Base-by-base conservation (phyloP, 2,888 invertebrate species). In the Vannuccia rotundouncinata region DNA sequence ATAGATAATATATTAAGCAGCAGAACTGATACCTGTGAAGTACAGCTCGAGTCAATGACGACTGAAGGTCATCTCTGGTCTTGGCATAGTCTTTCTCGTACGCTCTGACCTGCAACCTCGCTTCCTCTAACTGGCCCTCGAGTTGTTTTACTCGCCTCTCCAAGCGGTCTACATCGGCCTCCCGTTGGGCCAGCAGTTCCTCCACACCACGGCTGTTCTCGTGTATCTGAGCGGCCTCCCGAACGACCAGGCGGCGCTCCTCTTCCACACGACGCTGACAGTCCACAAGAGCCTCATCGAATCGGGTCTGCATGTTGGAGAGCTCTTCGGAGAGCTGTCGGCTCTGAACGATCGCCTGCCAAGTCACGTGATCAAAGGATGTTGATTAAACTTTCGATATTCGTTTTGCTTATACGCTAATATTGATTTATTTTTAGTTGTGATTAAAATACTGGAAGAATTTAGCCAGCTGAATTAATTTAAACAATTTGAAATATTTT, bases 281-380 rank as follows among this genome's bases (percentile, higher is more conserved):
- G 29, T 83, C 82, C 27, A 85, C 83, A 75, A 86, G 84, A 31
- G 66, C 66, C 66, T 83, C 82, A 79, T 86, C 85, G 84, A 86
- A 84, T 60, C 87, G 83, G 74, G 84, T 82, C 78, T 84, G 83
- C 84, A 86, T 83, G 77, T 84, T 84, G 30, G 82, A 82, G 79
- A 87, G 82, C 81, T 87, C 86, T 59, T 86, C 87, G 28, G 83
- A 84, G 80, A 86, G 81, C 82, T 87, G 87, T 75, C 86, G 87
- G 30, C 84, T 84, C 82, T 87, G 84, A 17, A 86, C 84, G 81
- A 87, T 73, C 1, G 86, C 86, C 86, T 66, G 25, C 2, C 5
- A 22, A 66, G 10, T 13, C n/a, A n/a, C n/a, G n/a, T n/a, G n/a
- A n/a, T n/a, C n/a, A n/a, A n/a, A n/a, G n/a, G n/a, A n/a, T n/a